Percentiles rank a stretch among this genome's conserved stretches.
These are phyloP conservation scores for Hycleus cichorii DNA, from an alignment of 1,140 invertebrate genomes.

Conservation along the genomic window DNA sequence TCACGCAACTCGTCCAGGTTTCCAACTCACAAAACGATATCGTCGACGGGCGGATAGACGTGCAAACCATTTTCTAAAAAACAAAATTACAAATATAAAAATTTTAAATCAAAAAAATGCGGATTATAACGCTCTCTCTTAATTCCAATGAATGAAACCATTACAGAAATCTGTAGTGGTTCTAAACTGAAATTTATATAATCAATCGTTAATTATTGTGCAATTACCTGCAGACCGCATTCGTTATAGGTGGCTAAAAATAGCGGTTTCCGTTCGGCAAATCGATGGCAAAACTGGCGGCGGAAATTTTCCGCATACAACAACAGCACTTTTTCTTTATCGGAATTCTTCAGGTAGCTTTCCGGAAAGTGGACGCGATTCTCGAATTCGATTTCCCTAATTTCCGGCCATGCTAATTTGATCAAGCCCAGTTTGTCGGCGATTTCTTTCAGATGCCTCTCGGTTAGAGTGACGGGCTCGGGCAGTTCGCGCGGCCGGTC, in stretches of 20 bases:
- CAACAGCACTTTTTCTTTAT: conserved; percentile 70
- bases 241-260: conserved; percentile 75
- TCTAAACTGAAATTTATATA: background rate
- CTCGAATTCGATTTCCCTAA: conserved; percentile 45
- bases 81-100: conserved; percentile 40
- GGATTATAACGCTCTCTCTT: background rate
- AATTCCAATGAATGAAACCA: background rate
- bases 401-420: conserved; percentile 47
- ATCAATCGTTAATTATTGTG: background rate
- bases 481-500: conserved; percentile 27
- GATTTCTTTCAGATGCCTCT: conserved; percentile 40
- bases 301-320: conserved; percentile 78
- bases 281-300: conserved; percentile 62
- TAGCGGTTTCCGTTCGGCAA: conserved; percentile 60
- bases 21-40: conserved; percentile 52
- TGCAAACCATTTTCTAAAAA: conserved; percentile 63
- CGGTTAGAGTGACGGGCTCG: conserved; percentile 34
- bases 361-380: conserved; percentile 53
- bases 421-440: conserved; percentile 46
- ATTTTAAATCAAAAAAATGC: background rate
- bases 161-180: background rate
- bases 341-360: conserved; percentile 62
- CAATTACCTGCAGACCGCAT: conserved; percentile 48
- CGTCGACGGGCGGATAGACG: conserved; percentile 56
- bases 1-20: conserved; percentile 52